Percentiles rank a stretch among this genome's conserved stretches.
Evolutionary conservation across 1,140 invertebrate species (phyloP).

Genomic region (Pseudachorutes palmiensis): DNA sequence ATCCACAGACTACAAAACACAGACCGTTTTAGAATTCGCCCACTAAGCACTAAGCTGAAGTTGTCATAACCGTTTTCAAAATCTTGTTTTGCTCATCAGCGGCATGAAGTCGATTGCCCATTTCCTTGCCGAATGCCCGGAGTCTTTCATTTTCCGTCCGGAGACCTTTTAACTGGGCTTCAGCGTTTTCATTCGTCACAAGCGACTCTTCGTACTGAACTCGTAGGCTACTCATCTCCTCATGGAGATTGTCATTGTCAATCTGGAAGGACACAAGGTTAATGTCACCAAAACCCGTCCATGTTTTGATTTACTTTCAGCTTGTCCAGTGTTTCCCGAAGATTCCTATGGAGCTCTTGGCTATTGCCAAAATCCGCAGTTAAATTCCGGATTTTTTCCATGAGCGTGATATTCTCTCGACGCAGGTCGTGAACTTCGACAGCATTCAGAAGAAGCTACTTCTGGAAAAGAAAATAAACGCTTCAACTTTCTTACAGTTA

Average conservation of each 20-base stretch:
- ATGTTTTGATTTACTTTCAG: constrained; percentile 8
- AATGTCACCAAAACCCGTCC: no score
- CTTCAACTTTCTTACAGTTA: no score
- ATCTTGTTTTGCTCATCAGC: neutral
- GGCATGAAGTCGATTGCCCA: neutral
- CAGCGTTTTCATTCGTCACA: constrained; percentile 13
- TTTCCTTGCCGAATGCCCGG: neutral
- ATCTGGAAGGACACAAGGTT: constrained; percentile 5
- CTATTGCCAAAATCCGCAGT: constrained; percentile 12
- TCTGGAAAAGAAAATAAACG: constrained; percentile 5
- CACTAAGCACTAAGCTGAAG: neutral
- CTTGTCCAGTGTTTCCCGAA: constrained; percentile 23
- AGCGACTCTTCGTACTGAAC: constrained; percentile 13
- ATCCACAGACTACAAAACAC: neutral
- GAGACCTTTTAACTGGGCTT: constrained; percentile 15
- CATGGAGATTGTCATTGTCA: constrained; percentile 14
- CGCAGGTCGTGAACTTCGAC: constrained; percentile 23
- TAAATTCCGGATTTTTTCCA: constrained; percentile 8
- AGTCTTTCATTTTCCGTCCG: constrained; percentile 14
- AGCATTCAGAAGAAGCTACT: constrained; percentile 13
- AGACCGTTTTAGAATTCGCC: neutral
- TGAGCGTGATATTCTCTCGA: constrained; percentile 5
- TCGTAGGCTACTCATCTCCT: constrained; percentile 12
- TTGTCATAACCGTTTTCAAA: constrained; percentile 9
- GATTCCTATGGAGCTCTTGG: constrained; percentile 19